These are phyloP conservation scores for Seriola rivoliana DNA, from an alignment of 2,113 vertebrate species.

Conservation along the genomic window DNA sequence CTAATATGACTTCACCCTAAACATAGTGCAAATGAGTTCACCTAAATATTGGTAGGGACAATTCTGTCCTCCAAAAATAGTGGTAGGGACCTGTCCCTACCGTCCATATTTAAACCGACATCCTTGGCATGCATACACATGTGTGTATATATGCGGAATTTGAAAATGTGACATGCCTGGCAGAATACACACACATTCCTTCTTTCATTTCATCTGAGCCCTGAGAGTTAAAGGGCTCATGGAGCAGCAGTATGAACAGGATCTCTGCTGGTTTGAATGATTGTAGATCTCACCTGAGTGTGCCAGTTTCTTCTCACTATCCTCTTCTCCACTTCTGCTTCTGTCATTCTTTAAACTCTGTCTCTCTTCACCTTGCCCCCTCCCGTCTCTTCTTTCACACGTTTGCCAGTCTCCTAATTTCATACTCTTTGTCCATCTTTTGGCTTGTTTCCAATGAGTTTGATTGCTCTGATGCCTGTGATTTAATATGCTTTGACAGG, in stretches of 20 bases:
- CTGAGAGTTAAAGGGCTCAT: background rate
- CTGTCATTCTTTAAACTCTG: background rate
- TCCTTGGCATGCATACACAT: background rate
- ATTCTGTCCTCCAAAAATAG: too few species aligned
- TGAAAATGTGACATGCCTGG: background rate
- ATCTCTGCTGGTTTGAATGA: slow-evolving; percentile 5
- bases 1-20: too few species aligned
- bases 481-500: slow-evolving; percentile 41
- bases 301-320: background rate
- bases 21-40: too few species aligned
- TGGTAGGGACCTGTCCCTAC: too few species aligned
- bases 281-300: background rate
- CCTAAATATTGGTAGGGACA: too few species aligned
- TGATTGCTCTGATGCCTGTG: background rate
- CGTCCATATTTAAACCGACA: too few species aligned
- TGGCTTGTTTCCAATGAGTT: slow-evolving; percentile 7
- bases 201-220: slow-evolving; percentile 28
- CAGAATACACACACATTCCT: background rate
- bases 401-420: background rate
- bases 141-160: background rate
- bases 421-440: background rate
- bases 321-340: background rate
- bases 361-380: background rate
- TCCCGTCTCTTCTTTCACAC: background rate
- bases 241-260: background rate